Conservation (phyloP, 37 sponge, comb jelly and placozoan genomes). For the Theonella swinhoei region DNA sequence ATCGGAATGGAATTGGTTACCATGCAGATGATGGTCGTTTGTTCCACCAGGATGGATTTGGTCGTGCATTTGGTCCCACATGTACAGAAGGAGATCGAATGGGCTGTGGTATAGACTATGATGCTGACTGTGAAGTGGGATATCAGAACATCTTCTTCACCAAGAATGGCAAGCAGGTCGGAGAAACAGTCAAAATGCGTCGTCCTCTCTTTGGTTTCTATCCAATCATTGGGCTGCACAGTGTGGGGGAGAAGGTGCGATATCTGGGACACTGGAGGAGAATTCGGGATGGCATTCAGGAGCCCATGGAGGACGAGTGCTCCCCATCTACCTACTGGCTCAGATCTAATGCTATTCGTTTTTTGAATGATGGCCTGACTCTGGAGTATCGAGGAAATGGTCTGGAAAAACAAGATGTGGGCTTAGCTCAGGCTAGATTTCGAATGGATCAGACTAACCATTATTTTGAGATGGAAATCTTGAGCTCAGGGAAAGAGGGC, state of each 20-base stretch:
- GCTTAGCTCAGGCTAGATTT: constrained; percentile 61
- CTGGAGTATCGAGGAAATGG: constrained; percentile 69
- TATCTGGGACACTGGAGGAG: constrained; percentile 72
- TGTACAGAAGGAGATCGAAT: constrained; percentile 78
- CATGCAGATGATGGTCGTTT: constrained; percentile 81
- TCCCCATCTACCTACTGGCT: constrained; percentile 60
- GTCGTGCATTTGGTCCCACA: constrained; percentile 64
- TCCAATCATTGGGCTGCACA: constrained; percentile 83
- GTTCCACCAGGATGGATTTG: constrained; percentile 66
- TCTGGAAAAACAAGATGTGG: constrained; percentile 56
- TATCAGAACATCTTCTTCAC: constrained; percentile 84
- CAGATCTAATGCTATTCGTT: constrained; percentile 66
- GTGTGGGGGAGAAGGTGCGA: constrained; percentile 68
- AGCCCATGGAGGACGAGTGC: constrained; percentile 43
- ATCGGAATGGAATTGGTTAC: constrained; percentile 74
- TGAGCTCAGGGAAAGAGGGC: constrained; percentile 60
- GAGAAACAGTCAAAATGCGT: constrained; percentile 57
- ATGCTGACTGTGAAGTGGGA: constrained; percentile 41
- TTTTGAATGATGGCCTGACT: constrained; percentile 54
- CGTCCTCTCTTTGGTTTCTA: constrained; percentile 72
- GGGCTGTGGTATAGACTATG: constrained; percentile 79
- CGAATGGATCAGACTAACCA: constrained; percentile 50
- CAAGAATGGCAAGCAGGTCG: constrained; percentile 76
- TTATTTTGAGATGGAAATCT: constrained; percentile 85
- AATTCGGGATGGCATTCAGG: constrained; percentile 19